A percentile compares a stretch with the other conserved stretches of the same genome.
Evolutionary conservation across 2,888 invertebrate species (phyloP).

Genomic region (Dryococelus australis): DNA sequence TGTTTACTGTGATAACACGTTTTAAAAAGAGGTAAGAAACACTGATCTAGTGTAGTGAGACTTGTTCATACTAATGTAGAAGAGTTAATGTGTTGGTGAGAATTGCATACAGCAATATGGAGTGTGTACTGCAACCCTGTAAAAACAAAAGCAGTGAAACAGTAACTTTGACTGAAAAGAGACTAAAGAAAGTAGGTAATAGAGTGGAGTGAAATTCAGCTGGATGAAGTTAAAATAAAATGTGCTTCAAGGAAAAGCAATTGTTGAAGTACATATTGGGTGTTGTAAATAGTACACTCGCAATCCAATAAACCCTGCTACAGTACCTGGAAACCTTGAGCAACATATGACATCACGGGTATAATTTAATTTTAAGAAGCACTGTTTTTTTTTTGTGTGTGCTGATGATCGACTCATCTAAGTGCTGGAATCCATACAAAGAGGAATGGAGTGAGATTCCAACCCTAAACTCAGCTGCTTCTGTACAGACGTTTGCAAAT

Average conservation of each 20-base stretch:
- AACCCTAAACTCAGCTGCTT: too few relatives aligned
- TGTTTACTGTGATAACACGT: too few relatives aligned
- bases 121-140: conserved; percentile 2
- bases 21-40: too few relatives aligned
- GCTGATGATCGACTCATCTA: background rate
- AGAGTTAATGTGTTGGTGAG: background rate
- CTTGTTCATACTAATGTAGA: background rate
- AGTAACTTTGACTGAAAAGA: background rate
- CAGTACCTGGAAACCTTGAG: background rate
- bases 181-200: background rate
- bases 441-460: background rate
- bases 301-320: background rate
- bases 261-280: background rate
- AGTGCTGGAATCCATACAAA: background rate
- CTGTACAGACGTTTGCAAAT: background rate
- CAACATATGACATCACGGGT: background rate
- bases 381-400: background rate
- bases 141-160: background rate
- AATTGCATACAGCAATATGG: background rate
- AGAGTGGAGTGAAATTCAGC: background rate
- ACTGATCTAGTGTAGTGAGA: too few relatives aligned
- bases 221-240: background rate
- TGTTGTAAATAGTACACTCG: background rate
- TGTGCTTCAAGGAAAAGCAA: background rate
- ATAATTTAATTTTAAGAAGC: background rate